These are phyloP conservation scores for Nysson spinosus DNA, from an alignment of 2,888 invertebrate genomes.

Conservation along the genomic window DNA sequence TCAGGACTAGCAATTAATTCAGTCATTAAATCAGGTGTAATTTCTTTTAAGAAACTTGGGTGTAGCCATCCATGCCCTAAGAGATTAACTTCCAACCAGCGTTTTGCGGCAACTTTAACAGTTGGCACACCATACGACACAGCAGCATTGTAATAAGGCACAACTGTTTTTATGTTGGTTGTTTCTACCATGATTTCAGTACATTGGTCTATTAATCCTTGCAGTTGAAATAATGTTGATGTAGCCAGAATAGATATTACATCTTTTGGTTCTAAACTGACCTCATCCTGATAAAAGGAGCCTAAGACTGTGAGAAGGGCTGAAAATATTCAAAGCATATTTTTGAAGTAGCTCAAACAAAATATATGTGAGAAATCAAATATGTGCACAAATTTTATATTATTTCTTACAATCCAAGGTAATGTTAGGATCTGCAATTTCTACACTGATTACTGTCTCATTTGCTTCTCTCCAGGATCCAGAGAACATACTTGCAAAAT, in stretches of 20 bases:
- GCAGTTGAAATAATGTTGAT: slow-evolving; percentile 86
- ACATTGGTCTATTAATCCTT: slow-evolving; percentile 86
- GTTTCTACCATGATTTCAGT: slow-evolving; percentile 86
- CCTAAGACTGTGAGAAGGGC: slow-evolving; percentile 86
- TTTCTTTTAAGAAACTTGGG: slow-evolving; percentile 80
- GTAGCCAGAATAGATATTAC: slow-evolving; percentile 85
- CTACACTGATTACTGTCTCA: slow-evolving; percentile 82
- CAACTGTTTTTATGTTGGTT: slow-evolving; percentile 84
- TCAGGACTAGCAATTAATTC: slow-evolving; percentile 82
- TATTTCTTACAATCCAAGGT: slow-evolving; percentile 81
- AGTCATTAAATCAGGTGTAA: slow-evolving; percentile 83
- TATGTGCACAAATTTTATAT: neutral
- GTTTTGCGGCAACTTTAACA: slow-evolving; percentile 82
- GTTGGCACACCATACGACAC: slow-evolving; percentile 83
- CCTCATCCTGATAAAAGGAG: slow-evolving; percentile 87
- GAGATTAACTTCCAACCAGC: slow-evolving; percentile 85
- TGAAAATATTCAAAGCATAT: slow-evolving; percentile 70
- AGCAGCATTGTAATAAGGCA: slow-evolving; percentile 84
- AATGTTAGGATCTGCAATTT: slow-evolving; percentile 85
- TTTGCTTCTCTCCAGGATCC: slow-evolving; percentile 87
- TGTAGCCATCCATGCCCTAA: slow-evolving; percentile 81
- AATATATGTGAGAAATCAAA: neutral
- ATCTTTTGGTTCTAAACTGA: slow-evolving; percentile 83
- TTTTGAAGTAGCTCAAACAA: neutral
- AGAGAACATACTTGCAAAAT: slow-evolving; percentile 89